A percentile compares a stretch with the other conserved stretches of the same genome.
Conservation (phyloP, 2,797 vertebrate species). For the Acestrorhynchus altus region DNA sequence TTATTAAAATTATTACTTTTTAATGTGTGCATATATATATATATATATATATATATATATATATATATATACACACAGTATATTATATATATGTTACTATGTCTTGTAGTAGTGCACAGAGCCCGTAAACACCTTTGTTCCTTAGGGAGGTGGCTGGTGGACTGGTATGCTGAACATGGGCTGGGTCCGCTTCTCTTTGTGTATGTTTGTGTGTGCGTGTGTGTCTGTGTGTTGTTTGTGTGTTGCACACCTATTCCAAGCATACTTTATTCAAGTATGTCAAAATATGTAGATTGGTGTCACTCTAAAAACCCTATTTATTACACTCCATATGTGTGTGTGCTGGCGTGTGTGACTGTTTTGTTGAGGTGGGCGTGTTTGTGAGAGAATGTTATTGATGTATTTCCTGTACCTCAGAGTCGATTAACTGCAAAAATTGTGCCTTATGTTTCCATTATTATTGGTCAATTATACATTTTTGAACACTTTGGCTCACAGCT, state of each 20-base stretch:
- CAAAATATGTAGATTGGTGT: background rate
- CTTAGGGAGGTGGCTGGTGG: slow-evolving; percentile 63
- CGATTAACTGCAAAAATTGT: slow-evolving; percentile 10
- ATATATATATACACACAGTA: background rate
- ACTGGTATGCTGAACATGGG: slow-evolving; percentile 65
- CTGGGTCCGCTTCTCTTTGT: slow-evolving; percentile 69
- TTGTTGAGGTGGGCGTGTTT: slow-evolving; percentile 7
- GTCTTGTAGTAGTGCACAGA: slow-evolving; percentile 22
- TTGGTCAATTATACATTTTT: background rate
- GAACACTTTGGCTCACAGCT: background rate
- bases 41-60: background rate
- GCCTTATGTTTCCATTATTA: background rate
- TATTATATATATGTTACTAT: background rate
- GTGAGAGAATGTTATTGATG: slow-evolving; percentile 15
- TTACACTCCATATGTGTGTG: background rate
- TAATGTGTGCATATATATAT: too few species aligned
- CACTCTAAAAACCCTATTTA: background rate
- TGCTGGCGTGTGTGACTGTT: background rate
- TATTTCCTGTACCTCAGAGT: slow-evolving; percentile 27
- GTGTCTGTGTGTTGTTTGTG: too few species aligned
- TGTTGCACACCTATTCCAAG: too few species aligned
- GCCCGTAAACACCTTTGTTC: slow-evolving; percentile 68
- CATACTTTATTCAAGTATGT: background rate
- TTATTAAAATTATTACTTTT: too few species aligned
- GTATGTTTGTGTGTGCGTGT: slow-evolving; percentile 30